Evolutionary conservation across 2,797 vertebrate species (phyloP), one percentile per base, ranked within the genome.

Genomic region (Morelia viridis): DNA sequence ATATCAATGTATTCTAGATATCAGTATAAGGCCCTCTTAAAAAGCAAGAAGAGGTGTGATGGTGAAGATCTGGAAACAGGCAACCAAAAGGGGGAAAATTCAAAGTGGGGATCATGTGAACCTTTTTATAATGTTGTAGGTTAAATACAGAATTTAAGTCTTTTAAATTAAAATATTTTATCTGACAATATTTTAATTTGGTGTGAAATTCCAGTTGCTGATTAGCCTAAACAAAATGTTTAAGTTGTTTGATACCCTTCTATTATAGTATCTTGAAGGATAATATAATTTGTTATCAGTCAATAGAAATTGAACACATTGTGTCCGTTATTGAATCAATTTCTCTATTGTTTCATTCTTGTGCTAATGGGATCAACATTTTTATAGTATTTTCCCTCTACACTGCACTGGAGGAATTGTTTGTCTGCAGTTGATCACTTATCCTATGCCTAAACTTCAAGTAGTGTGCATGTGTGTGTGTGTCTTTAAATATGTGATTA

Each of bases 371-470:
- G 28, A 61, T 7, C 19, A 9, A 46, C 28, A 56, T 88, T 87
- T 46, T 91, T 92, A 41, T 41, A 41, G 41, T 92, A 90, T 85
- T 57, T 24, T 92, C 41, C 19, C 41, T 92, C 11, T 92, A 91
- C 76, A 84, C 0, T 22, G 24, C 87, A 76, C 41, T 80, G 91
- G 57, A 87, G 91, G 53, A 89, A 92, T 86, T 91, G 2, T 90
- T 92, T 64, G 8, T 35, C 11, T 93, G 62, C 58, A 91, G 50
- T 3, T 87, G 53, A 53, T 0, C n/a, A 58, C 86, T 89, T 76
- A 57, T 85, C 13, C 12, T 1, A 41, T 89, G 84, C 4, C 80
- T 90, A 41, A 2, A 90, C 24, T 46, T 85, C 90, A 92, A 89
- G 94, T 24, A 50, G 10, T 92, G 4, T 64, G 94, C 11, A 11